Base-by-base conservation (phyloP, 2,888 invertebrate genomes). In the Lamproptera curius region DNA sequence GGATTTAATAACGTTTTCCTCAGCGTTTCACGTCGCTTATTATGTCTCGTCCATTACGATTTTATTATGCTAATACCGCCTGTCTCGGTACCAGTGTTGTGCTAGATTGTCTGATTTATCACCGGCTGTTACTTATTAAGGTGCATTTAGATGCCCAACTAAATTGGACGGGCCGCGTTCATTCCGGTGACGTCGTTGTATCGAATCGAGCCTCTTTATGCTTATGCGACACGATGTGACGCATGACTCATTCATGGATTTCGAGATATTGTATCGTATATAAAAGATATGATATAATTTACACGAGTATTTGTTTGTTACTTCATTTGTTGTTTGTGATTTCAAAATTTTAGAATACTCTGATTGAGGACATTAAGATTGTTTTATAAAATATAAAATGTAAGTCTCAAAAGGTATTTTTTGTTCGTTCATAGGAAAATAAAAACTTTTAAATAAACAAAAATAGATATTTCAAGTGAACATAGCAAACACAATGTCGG, bases 41-140 rank as follows among this genome's bases (percentile, higher is more conserved):
- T 75, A 73, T 69, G 76, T 73, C 73, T 67, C 70, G 76, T 75
- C 74, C 70, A 77, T 78, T 79, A 73, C 70, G 65, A 67, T 75
- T 79, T 79, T 82, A 80, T 75, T 76, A 76, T 72, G 73, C 64
- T 74, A 71, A 75, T 75, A 62, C 58, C 47, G 45, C 55, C 58
- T 56, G 61, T 62, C 64, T 56, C 56, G 56, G 49, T 16, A 41
- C 41, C 39, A 28, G 55, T 51, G 56, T 54, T 52, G 54, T 49
- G 59, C 51, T 58, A 55, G 57, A 59, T 56, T 53, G 58, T 53
- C 49, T 53, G 62, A 63, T 67, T 56, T 61, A 58, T 58, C 39
- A 50, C 50, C 45, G 40, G 42, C 44, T 51, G 49, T 52, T 46
- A 46, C 49, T 44, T 49, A 49, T 49, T 49, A 49, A 43, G 43